These are phyloP conservation scores for Lepilemur ruficaudatus DNA, from an alignment of 2,797 vertebrate species.

Conservation along the genomic window DNA sequence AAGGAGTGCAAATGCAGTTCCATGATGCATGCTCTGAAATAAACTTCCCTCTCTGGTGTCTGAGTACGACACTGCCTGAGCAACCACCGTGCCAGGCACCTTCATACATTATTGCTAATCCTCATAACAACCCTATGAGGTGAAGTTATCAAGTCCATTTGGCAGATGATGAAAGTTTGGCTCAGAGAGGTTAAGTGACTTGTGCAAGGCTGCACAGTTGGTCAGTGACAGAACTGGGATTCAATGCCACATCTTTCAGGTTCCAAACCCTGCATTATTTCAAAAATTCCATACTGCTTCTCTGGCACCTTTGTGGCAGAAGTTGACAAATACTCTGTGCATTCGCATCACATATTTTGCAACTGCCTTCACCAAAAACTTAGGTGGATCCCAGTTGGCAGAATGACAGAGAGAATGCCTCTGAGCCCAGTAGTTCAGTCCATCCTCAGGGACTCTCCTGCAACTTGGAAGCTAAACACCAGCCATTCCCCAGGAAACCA, in stretches of 20 bases:
- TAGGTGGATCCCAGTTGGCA: slow-evolving; percentile 39
- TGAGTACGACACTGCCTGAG: no score
- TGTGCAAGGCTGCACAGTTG: neutral
- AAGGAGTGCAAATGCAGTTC: neutral
- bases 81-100: neutral
- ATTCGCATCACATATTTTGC: neutral
- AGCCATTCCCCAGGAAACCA: neutral
- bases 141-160: neutral
- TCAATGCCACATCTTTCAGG: neutral
- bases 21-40: neutral
- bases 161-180: neutral
- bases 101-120: rapidly evolving
- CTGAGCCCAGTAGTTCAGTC: neutral
- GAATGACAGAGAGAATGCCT: neutral
- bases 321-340: neutral
- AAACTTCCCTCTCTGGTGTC: neutral
- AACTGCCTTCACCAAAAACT: slow-evolving; percentile 25
- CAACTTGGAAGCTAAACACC: slow-evolving; percentile 3
- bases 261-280: neutral
- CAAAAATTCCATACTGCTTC: neutral
- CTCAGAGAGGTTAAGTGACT: neutral
- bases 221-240: neutral
- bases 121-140: neutral
- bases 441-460: slow-evolving; percentile 24
- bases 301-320: neutral